Conservation (phyloP, 53 echinoderm and acorn worm genomes). For the Luidia sarsii region DNA sequence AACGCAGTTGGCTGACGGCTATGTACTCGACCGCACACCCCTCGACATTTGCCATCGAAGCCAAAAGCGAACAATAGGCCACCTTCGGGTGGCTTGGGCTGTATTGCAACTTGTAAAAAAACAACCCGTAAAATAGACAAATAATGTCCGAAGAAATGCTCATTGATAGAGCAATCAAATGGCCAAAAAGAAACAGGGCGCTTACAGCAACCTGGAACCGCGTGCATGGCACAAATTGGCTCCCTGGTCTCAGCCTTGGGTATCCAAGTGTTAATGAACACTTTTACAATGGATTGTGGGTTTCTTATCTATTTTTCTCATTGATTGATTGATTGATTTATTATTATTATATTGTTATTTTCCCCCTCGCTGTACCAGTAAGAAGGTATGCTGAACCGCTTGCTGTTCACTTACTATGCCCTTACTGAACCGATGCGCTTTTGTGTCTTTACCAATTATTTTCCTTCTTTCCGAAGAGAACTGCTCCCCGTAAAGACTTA, state of each 20-base stretch:
- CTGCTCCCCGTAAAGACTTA: neutral
- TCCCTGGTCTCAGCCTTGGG: constrained; percentile 1
- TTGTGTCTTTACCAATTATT: neutral
- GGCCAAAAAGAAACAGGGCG: neutral
- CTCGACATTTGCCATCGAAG: neutral
- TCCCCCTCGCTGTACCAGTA: neutral
- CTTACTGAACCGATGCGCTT: too few relatives aligned
- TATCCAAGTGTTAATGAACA: neutral
- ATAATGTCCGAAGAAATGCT: neutral
- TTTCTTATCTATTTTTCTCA: neutral
- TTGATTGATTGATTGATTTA: too few relatives aligned
- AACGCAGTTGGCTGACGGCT: neutral
- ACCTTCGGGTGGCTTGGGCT: constrained; percentile 3
- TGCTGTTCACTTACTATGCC: neutral
- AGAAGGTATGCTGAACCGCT: constrained; percentile 12
- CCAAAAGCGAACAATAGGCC: neutral
- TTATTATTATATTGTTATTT: neutral
- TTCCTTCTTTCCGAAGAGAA: neutral
- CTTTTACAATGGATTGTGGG: too few relatives aligned
- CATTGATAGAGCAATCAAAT: neutral
- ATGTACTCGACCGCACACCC: neutral
- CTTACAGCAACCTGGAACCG: constrained; percentile 6
- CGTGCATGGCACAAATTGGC: neutral
- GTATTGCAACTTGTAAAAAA: constrained; percentile 1
- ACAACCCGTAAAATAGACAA: neutral